phyloP scores from a whole-genome alignment of 2,113 vertebrate genomes.

The Rynchops niger region DNA sequence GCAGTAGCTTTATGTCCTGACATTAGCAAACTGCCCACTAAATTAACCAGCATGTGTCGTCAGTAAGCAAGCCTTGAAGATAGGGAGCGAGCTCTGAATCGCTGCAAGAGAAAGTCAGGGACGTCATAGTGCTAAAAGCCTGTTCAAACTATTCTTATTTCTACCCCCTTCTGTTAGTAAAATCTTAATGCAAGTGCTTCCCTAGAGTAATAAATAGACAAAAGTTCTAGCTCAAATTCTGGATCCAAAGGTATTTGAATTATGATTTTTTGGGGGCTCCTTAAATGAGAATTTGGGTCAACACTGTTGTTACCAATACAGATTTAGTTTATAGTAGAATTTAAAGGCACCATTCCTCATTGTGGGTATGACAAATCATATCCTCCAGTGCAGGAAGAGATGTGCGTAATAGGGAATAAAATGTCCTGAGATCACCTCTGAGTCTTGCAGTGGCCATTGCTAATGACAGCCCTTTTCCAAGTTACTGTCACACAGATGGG shows the following conservation, averaged over 20 bases:
- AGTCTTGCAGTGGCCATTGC: background rate
- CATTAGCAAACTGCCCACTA: background rate
- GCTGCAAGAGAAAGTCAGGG: background rate
- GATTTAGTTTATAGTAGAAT: background rate
- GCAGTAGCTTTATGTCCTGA: background rate
- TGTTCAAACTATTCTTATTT: background rate
- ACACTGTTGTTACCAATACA: background rate
- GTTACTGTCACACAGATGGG: background rate
- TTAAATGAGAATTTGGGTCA: background rate
- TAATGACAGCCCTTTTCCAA: background rate
- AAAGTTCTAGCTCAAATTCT: background rate
- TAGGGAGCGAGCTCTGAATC: background rate
- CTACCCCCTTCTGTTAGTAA: background rate
- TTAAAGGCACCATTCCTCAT: background rate
- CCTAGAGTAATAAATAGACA: background rate
- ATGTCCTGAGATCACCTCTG: background rate
- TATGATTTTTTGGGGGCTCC: background rate
- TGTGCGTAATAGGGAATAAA: background rate
- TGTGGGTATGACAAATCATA: background rate
- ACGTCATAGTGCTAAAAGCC: background rate
- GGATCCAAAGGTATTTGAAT: background rate
- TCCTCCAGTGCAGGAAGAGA: background rate
- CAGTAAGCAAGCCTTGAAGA: background rate
- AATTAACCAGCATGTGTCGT: background rate
- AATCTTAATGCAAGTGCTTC: background rate